Evolutionary conservation across 2,888 invertebrate species (phyloP), one percentile per base, ranked within the genome.

Genomic region (Cistogaster globosa): DNA sequence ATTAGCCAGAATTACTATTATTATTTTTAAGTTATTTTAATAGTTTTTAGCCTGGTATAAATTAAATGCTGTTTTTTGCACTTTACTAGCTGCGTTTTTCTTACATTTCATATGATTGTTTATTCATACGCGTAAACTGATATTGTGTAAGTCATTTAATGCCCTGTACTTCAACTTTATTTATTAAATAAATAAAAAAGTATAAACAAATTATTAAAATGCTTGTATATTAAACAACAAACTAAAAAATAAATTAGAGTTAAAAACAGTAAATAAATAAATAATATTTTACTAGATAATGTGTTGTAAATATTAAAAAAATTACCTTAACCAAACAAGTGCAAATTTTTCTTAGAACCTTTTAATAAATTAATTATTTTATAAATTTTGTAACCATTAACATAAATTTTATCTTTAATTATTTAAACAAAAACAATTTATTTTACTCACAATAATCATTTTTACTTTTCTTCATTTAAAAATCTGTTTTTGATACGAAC

Each of bases 401-500:
- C 36, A 67, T 42, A 57, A 74, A 53, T 62, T 68, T 68, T 68
- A 38, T 48, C 20, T 48, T 20, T 4, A 79, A 62, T 12, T 60
- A 60, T 38, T 26, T 5, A 38, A 60, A 62, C 12, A 55, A 67
- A 74, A 80, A 68, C 2, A 55, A 67, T 48, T 45, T 67, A 42
- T 8, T 32, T 32, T 69, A 57, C 62, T 75, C 84, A 82, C 60
- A 62, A 71, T 78, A 85, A 85, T 85, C 82, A 79, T 78, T 16
- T 79, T 82, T 82, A 65, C 76, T 85, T 85, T 82, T 85, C 82
- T 85, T 79, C 81, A 85, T 71, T 75, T 60, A 85, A 79, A 75
- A 58, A 20, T 9, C 38, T 75, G 14, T 48, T 77, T 58, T 82
- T 69, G 58, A 42, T 75, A 60, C 71, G 58, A 83, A 77, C 65